A percentile compares a stretch with the other conserved stretches of the same genome.
Conservation (phyloP, 2,888 invertebrate species). For the Drosophila rellima region DNA sequence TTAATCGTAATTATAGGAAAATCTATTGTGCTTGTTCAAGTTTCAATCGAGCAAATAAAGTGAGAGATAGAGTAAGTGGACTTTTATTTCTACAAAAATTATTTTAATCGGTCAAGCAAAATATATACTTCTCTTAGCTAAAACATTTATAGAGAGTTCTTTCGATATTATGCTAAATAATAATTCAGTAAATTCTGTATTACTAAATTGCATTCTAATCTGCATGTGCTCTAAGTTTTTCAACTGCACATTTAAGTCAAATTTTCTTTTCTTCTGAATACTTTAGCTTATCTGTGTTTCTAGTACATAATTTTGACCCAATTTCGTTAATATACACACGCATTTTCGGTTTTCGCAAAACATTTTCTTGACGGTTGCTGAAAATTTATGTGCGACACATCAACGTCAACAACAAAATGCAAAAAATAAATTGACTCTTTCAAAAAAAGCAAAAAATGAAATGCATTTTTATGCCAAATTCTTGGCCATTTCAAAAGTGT, state of each 20-base stretch:
- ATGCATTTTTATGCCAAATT: conserved; percentile 75
- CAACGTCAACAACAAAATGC: conserved; percentile 77
- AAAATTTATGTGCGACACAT: conserved; percentile 68
- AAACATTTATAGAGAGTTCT: neutral
- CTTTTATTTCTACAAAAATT: conserved; percentile 2
- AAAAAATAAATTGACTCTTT: conserved; percentile 55
- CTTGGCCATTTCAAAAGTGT: conserved; percentile 32
- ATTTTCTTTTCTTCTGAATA: neutral
- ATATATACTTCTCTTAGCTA: neutral
- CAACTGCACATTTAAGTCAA: neutral
- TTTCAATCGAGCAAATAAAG: neutral
- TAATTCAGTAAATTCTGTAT: neutral
- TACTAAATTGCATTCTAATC: neutral
- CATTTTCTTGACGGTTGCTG: conserved; percentile 36
- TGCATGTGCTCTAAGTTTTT: neutral
- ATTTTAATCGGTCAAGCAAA: neutral
- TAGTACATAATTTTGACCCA: conserved; percentile 70
- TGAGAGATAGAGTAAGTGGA: neutral
- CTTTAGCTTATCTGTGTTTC: conserved; percentile 31
- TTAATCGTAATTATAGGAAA: neutral
- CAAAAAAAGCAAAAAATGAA: conserved; percentile 40
- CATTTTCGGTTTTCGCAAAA: conserved; percentile 36
- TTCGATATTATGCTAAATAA: neutral
- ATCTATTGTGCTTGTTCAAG: neutral
- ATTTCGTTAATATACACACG: conserved; percentile 52